Conservation (phyloP, 2,113 vertebrate species). For the Xerus inauris region DNA sequence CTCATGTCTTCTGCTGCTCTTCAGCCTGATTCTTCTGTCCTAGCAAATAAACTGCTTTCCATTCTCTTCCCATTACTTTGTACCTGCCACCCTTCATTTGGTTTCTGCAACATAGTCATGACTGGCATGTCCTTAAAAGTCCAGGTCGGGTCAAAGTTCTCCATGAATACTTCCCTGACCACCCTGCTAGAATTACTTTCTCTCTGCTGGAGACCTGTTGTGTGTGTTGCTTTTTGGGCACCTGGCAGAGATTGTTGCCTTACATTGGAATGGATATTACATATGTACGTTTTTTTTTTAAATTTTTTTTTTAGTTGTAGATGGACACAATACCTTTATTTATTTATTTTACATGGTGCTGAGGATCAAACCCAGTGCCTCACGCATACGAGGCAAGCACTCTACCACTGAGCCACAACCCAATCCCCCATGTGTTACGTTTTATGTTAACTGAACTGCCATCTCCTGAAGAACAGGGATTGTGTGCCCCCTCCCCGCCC, state of each 20-base stretch:
- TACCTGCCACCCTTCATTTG: neutral
- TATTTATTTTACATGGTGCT: no score
- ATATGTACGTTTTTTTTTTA: no score
- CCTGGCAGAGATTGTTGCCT: neutral
- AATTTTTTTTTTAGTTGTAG: no score
- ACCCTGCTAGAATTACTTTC: neutral
- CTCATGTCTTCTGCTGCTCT: no score
- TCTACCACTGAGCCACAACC: no score
- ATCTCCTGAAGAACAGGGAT: neutral
- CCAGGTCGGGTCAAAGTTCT: neutral
- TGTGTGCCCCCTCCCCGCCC: neutral
- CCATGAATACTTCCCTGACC: neutral
- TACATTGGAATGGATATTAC: neutral
- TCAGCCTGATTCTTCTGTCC: neutral
- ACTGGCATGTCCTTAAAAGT: no score
- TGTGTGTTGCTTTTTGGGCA: neutral
- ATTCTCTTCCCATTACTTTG: accelerated
- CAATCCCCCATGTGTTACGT: no score
- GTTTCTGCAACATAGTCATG: neutral
- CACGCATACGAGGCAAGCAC: no score
- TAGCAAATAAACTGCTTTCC: neutral
- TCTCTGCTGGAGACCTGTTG: neutral
- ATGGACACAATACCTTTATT: no score
- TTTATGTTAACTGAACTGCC: neutral
- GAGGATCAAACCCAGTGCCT: no score